Evolutionary conservation across 1,140 invertebrate species (phyloP), one percentile per base, ranked within the genome.

Genomic region (Formica exsecta): DNA sequence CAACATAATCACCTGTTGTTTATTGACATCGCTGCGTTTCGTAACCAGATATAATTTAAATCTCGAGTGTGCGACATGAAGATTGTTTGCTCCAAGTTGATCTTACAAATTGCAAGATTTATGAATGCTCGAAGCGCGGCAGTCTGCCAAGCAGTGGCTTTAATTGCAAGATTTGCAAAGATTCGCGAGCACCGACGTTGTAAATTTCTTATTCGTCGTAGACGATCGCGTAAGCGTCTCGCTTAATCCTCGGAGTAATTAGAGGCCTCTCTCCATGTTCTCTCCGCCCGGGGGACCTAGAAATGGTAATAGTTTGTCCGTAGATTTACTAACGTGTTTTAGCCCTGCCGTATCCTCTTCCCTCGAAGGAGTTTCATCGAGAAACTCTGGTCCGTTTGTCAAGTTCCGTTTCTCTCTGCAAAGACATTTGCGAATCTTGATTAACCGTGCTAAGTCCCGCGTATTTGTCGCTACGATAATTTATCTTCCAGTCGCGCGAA

Each of bases 261-360:
- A 83, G 79, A 61, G 68, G 68, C 79, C 68, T 74, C 79, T 36
- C 79, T 2, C 36, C 68, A 83, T 73, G 79, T 16, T 74, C 79
- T 29, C 48, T 51, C 3, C 6, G 13, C 38, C 2, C 38, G 54
- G 68, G 25, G 44, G 8, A 61, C 13, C 38, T 73, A 22, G 32
- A 68, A 16, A 83, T 41, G 54, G 36, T 73, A 73, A 83, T 68
- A 48, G 54, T 83, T 73, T 48, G 79, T 44, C n/a, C 54, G 66
- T 73, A 62, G 68, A 81, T 83, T 83, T 83, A 74, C 68, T 83
- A 83, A 83, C 54, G 29, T 83, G 68, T 61, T 83, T 73, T 73
- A 83, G 79, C 65, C n/a, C 13, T 11, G 16, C 16, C 68, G 25
- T 25, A 11, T 38, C n/a, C 32, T 57, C 48, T 25, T 25, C 16